A percentile compares a stretch with the other conserved stretches of the same genome.
Conservation (phyloP, 2,888 invertebrate genomes). For the Trypoxylon attenuatum region DNA sequence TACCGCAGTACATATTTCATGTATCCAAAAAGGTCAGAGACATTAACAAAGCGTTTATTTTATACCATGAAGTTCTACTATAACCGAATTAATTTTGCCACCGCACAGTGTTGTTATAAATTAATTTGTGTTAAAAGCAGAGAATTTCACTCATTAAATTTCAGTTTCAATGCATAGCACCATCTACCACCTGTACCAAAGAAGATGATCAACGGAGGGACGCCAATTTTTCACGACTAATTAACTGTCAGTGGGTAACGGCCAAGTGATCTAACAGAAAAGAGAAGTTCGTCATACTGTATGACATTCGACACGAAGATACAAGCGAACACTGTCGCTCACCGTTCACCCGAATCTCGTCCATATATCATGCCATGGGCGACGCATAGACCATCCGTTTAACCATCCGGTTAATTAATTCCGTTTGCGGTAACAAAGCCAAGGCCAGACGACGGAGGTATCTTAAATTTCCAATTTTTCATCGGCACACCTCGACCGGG, state of each 20-base stretch:
- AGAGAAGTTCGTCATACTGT: slow-evolving; percentile 24
- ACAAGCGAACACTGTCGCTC: neutral
- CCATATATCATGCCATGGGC: neutral
- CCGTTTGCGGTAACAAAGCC: slow-evolving; percentile 5
- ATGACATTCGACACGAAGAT: slow-evolving; percentile 2
- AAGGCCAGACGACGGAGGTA: neutral
- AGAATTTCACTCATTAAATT: no score
- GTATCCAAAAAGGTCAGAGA: no score
- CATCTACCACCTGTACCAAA: no score
- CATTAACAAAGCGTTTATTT: no score
- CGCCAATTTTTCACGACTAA: slow-evolving; percentile 53
- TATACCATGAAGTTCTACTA: no score
- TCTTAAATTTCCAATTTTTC: slow-evolving; percentile 24
- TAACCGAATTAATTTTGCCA: no score
- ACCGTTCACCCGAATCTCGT: neutral
- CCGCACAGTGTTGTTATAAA: no score
- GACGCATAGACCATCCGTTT: slow-evolving; percentile 3
- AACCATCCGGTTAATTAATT: slow-evolving; percentile 45
- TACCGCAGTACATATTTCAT: no score
- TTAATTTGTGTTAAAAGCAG: no score
- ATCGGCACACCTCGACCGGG: no score
- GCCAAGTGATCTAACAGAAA: slow-evolving; percentile 18
- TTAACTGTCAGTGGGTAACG: slow-evolving; percentile 48
- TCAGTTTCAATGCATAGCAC: no score
- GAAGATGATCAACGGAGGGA: no score